Conservation (phyloP, 1,140 invertebrate genomes). For the Ceratina calcarata region DNA sequence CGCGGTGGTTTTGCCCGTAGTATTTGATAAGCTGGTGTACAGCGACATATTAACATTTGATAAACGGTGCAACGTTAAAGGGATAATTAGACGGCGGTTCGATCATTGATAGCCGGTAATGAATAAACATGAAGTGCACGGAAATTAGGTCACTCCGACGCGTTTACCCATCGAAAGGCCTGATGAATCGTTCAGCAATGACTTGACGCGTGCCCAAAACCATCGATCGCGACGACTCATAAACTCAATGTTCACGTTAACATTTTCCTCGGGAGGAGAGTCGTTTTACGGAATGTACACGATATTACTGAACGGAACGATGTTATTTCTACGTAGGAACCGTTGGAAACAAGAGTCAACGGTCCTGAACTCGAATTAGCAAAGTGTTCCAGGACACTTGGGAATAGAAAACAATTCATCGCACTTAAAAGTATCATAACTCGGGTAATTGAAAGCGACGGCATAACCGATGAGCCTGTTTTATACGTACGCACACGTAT, state of each 20-base stretch:
- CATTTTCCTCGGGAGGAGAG: no score
- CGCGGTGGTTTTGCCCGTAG: background rate
- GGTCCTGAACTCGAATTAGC: background rate
- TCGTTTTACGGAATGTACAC: no score
- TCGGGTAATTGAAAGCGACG: constrained; percentile 25
- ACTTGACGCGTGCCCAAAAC: background rate
- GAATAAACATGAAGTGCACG: constrained; percentile 6
- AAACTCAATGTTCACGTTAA: no score
- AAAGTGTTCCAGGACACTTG: background rate
- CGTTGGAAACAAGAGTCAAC: background rate
- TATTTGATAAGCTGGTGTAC: constrained; percentile 34
- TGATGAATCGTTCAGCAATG: background rate
- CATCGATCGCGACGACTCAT: no score
- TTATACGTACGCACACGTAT: background rate
- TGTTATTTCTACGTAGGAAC: background rate
- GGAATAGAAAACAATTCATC: constrained; percentile 17
- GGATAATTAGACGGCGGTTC: background rate
- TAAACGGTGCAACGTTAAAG: constrained; percentile 22
- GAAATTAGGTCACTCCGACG: background rate
- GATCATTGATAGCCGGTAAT: background rate
- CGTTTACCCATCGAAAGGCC: background rate
- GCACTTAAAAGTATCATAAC: constrained; percentile 17
- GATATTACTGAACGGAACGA: background rate
- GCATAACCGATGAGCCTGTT: background rate
- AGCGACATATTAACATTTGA: constrained; percentile 24